Conservation (phyloP, 2,888 invertebrate species). For the Ormia ochracea region DNA sequence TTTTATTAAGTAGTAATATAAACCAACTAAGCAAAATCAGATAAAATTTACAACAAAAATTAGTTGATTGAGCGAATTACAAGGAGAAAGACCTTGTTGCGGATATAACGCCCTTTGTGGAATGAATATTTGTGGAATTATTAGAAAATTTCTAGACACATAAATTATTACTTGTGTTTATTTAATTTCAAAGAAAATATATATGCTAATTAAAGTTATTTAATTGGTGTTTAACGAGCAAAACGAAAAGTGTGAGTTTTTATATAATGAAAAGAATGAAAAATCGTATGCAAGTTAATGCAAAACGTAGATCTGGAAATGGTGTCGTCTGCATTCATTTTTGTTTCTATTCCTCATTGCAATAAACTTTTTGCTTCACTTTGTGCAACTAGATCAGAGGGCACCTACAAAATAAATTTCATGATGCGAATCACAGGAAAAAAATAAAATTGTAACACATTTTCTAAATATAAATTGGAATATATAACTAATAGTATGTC, state of each 20-base stretch:
- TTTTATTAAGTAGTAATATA: not conserved
- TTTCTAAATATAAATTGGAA: slow-evolving; percentile 24
- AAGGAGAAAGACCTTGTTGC: slow-evolving; percentile 50
- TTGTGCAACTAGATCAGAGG: slow-evolving; percentile 41
- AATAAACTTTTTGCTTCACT: slow-evolving; percentile 8
- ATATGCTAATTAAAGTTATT: slow-evolving; percentile 2
- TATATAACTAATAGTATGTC: not conserved
- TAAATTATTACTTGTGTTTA: slow-evolving; percentile 19
- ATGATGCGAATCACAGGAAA: not conserved
- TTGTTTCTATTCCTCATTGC: slow-evolving; percentile 11
- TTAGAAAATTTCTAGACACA: slow-evolving; percentile 38
- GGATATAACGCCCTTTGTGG: slow-evolving; percentile 37
- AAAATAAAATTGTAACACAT: not conserved
- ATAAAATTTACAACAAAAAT: slow-evolving; percentile 58
- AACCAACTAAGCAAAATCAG: slow-evolving; percentile 2
- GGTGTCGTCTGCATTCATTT: slow-evolving; percentile 50
- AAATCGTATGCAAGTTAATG: slow-evolving; percentile 2
- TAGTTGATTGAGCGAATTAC: slow-evolving; percentile 62
- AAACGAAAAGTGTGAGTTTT: slow-evolving; percentile 22
- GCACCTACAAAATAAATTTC: slow-evolving; percentile 22
- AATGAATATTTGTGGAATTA: slow-evolving; percentile 38
- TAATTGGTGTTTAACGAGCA: not conserved
- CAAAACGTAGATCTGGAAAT: slow-evolving; percentile 44
- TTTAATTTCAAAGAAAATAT: not conserved
- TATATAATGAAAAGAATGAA: not conserved